Evolutionary conservation across 2,113 vertebrate species (phyloP), one percentile per base, ranked within the genome.

Genomic region (Nothocercus nigrocapillus): DNA sequence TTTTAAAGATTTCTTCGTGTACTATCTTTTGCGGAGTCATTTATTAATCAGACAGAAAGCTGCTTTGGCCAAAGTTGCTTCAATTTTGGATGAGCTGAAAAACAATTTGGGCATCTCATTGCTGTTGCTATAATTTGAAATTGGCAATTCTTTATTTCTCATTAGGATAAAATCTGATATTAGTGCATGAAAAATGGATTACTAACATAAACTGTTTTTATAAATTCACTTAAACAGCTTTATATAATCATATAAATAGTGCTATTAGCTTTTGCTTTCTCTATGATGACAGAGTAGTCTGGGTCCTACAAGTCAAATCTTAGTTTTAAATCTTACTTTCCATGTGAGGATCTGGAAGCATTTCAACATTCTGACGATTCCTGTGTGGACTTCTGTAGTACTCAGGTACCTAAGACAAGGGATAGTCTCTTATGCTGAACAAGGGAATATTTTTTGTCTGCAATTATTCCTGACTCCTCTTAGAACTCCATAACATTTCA

Each of bases 11-110:
- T 11, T 85, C 11, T 14, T 54, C 70, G 9, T 49, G 49, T 77
- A 42, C 53, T 78, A 27, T 63, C 27, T 69, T 87, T 62, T 80
- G 67, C 69, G 79, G 36, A 36, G 76, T 24, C 14, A 11, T 82
- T 91, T 77, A 69, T 80, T 94, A 93, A 93, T 96, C 68, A 91
- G 27, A 62, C 8, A 85, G 70, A 95, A 89, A 93, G 88, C 44
- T 11, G 40, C 80, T 91, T 94, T 95, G 91, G 87, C 64, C 40
- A 59, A 92, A 82, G 51, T 70, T 53, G 59, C 61, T 83, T 66
- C 62, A 66, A 27, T 0, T 85, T 61, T 79, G 10, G 5, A 11
- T 89, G 63, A 72, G 76, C 1, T 76, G 40, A 81, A 81, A 72
- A 76, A 44, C 27, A 51, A 20, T 69, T 89, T 76, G 82, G 24